Base-by-base conservation (phyloP, 2,797 vertebrate species). In the Pantherophis alleghaniensis region DNA sequence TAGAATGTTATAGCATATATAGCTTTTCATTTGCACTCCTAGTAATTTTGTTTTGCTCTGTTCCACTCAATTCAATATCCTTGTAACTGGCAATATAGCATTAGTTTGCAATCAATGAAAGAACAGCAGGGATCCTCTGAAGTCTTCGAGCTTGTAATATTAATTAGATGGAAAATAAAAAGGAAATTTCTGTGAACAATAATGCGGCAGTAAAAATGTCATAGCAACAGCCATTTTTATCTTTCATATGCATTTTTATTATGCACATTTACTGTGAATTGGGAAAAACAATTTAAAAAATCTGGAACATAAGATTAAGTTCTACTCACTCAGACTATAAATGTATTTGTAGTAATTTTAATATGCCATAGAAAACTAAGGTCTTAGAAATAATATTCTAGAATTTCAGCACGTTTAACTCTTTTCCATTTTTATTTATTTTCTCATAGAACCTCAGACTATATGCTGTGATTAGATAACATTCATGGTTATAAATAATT, bases 21-120 rank as follows among this genome's bases (percentile, higher is more conserved):
- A 95, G 94, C 83, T 95, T 96, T 95, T 95, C 66, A 92, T 96
- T 96, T 96, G 95, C 91, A 96, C 91, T 93, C 93, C 93, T 95
- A 94, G 90, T 92, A 69, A 56, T 93, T 96, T 88, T 87, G 51
- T 96, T 96, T 95, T 93, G 90, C 92, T 94, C 94, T 94, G 66
- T 91, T 93, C 88, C 93, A 93, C 95, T 97, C 92, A 96, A 97
- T 97, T 97, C 96, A 96, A 97, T 97, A 96, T 69, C 94, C 89
- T 96, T 95, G 93, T 95, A 97, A 96, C 94, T 96, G 93, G 88
- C 93, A 94, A 94, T 89, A 95, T 83, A 94, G 51, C 56, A 20
- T 91, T 53, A 96, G 87, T 94, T 96, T 96, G 94, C 93, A 94
- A 97, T 94, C 94, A 95, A 91, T 90, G 92, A 94, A 89, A 95